phyloP scores from a whole-genome alignment of 2,797 vertebrate genomes.

The Cyprinella venusta region DNA sequence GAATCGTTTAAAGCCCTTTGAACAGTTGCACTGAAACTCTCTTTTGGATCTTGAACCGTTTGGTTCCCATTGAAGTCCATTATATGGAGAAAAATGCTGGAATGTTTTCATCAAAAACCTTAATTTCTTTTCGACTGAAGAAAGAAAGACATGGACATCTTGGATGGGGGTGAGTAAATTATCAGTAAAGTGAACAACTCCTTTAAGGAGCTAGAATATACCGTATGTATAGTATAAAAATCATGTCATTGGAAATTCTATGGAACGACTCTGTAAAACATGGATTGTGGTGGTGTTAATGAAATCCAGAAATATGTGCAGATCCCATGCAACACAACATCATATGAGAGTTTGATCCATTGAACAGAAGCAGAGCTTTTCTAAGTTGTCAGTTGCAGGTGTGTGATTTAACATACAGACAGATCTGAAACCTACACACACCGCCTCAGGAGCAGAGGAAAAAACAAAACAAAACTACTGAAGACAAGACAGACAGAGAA shows the following conservation, averaged over 20 bases:
- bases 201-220: no score
- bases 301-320: conserved; percentile 80
- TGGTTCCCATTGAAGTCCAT: no score
- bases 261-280: not conserved
- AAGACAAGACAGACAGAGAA: conserved; percentile 1
- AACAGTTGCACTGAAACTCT: no score
- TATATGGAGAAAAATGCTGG: no score
- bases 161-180: no score
- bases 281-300: conserved; percentile 75
- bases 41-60: no score
- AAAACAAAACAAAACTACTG: not conserved
- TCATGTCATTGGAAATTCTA: no score
- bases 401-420: not conserved
- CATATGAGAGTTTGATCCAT: conserved; percentile 82
- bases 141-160: no score
- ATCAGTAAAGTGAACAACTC: no score
- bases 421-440: conserved; percentile 17
- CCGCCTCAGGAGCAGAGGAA: not conserved
- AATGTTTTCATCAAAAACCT: no score
- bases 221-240: not conserved
- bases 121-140: no score
- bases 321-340: conserved; percentile 71
- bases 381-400: not conserved
- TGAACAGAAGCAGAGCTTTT: conserved; percentile 19
- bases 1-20: no score